Evolutionary conservation across 1,140 invertebrate genomes (phyloP).

Genomic region (Calliphora vicina): DNA sequence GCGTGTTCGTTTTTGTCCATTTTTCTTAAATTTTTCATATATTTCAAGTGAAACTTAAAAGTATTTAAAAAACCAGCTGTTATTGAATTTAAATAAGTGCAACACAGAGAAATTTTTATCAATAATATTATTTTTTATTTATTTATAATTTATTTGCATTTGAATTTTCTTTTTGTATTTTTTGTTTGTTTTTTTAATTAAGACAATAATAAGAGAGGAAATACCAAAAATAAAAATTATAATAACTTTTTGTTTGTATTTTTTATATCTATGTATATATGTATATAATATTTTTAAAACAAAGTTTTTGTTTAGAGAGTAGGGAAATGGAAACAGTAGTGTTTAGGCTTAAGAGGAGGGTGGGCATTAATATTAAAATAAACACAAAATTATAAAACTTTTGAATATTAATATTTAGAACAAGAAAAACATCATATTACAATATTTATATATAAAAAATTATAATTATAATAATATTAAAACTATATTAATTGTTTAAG

Average conservation of each 20-base stretch:
- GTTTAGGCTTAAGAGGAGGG: background rate
- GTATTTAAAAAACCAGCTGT: too few species aligned
- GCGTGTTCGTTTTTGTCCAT: too few species aligned
- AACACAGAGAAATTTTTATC: too few species aligned
- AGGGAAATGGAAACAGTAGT: background rate
- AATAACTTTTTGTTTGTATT: background rate
- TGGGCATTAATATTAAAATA: background rate
- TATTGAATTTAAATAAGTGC: too few species aligned
- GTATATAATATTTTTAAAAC: too few species aligned
- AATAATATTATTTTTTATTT: slow-evolving; percentile 17
- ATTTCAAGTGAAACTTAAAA: too few species aligned
- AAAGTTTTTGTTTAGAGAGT: background rate
- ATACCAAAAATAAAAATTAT: background rate
- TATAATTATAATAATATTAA: background rate
- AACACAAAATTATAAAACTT: background rate
- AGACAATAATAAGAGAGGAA: slow-evolving; percentile 12
- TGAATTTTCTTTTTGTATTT: background rate
- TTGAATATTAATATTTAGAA: background rate
- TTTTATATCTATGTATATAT: background rate
- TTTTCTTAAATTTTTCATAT: too few species aligned
- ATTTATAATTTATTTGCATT: slow-evolving; percentile 17
- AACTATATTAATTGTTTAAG: background rate
- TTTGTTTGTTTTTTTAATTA: background rate
- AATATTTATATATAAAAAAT: slow-evolving; percentile 4
- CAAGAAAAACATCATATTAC: background rate